These are phyloP conservation scores for Scaeva pyrastri DNA, from an alignment of 2,888 invertebrate genomes.

Conservation along the genomic window DNA sequence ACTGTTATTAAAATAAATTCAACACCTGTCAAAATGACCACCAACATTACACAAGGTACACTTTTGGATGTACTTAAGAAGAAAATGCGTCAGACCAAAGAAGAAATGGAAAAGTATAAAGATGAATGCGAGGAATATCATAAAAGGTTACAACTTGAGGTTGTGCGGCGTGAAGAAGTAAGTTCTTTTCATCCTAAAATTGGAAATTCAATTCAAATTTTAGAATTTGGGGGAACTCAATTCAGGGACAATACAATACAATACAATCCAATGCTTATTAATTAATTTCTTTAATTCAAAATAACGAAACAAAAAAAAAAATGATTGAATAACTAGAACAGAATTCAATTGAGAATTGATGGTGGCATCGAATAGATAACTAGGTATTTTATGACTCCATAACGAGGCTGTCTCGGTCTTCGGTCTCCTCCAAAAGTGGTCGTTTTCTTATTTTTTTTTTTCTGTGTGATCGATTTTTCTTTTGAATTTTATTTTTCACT, in stretches of 20 bases:
- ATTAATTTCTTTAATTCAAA: too few relatives aligned
- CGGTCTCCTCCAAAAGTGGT: slow-evolving; percentile 2
- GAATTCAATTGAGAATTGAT: slow-evolving; percentile 13
- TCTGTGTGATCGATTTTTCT: slow-evolving; percentile 32
- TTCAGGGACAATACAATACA: neutral
- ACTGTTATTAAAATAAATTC: slow-evolving; percentile 35
- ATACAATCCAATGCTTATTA: slow-evolving; percentile 5
- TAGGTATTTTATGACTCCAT: neutral
- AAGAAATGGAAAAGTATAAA: slow-evolving; percentile 99
- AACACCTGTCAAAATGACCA: slow-evolving; percentile 87
- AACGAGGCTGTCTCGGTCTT: neutral
- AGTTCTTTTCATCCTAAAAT: slow-evolving; percentile 84
- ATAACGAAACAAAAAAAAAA: neutral
- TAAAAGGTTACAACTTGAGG: slow-evolving; percentile 97
- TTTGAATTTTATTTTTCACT: neutral
- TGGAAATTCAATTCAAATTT: neutral
- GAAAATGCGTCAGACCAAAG: slow-evolving; percentile 99
- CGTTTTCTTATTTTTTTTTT: neutral
- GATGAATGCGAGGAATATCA: slow-evolving; percentile 98
- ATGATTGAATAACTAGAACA: neutral
- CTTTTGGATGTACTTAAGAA: slow-evolving; percentile 99
- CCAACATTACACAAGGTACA: slow-evolving; percentile 95
- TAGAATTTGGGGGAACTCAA: neutral
- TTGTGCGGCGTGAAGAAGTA: slow-evolving; percentile 99
- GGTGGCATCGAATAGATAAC: neutral